phyloP scores from a whole-genome alignment of 2,888 invertebrate species.

The Andrena chrysosceles region DNA sequence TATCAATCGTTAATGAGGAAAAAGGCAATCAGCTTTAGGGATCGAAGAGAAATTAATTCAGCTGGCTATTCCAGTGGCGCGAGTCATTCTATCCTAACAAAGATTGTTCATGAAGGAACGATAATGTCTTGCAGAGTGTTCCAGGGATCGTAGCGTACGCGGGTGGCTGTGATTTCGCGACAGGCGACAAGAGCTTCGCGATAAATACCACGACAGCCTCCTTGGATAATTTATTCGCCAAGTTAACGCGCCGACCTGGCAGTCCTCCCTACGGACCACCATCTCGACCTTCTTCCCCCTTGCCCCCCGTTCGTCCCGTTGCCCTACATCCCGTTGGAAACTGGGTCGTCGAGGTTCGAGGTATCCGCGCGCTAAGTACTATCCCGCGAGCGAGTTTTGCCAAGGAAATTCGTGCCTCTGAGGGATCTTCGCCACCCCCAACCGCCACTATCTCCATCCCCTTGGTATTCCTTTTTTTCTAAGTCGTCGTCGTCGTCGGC shows the following conservation, averaged over 20 bases:
- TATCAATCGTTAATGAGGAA: conserved; percentile 7
- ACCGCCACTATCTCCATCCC: conserved; percentile 4
- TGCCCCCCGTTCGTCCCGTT: background rate
- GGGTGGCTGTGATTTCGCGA: conserved; percentile 43
- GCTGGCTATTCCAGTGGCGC: no score
- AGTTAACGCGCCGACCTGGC: conserved; percentile 61
- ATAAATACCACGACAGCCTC: conserved; percentile 58
- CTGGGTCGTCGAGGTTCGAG: conserved; percentile 55
- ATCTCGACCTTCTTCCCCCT: conserved; percentile 18
- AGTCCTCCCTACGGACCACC: conserved; percentile 47
- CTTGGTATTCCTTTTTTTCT: background rate
- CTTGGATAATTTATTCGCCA: conserved; percentile 59
- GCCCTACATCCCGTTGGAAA: conserved; percentile 51
- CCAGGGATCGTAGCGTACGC: conserved; percentile 24
- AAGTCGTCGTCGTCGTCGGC: background rate
- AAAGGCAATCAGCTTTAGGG: background rate
- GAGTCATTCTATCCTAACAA: no score
- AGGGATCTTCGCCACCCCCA: conserved; percentile 32
- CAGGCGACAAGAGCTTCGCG: conserved; percentile 38
- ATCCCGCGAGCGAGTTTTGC: conserved; percentile 40
- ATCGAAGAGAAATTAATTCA: background rate
- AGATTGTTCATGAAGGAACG: no score
- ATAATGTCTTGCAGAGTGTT: no score
- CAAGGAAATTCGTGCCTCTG: conserved; percentile 48
- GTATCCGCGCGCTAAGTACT: conserved; percentile 54